Conservation (phyloP, 2,113 vertebrate species). For the Ranitomeya imitator region DNA sequence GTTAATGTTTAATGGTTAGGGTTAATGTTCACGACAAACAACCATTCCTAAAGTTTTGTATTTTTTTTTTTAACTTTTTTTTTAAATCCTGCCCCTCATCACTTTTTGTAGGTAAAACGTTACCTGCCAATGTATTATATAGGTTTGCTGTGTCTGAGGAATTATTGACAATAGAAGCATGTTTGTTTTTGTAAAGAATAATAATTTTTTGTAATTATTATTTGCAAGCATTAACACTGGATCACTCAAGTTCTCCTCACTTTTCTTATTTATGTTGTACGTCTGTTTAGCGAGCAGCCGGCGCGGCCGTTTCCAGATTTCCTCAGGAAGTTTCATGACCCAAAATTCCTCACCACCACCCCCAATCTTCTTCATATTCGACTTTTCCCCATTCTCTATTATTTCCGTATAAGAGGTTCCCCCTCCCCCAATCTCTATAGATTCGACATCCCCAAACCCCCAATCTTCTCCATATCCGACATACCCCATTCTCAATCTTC, state of each 20-base stretch:
- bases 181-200: constrained; percentile 59
- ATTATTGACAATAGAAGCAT: constrained; percentile 79
- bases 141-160: constrained; percentile 86
- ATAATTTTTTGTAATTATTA: constrained; percentile 51
- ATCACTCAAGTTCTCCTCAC: constrained; percentile 76
- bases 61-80: constrained; percentile 63
- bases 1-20: too few species aligned
- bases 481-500: neutral
- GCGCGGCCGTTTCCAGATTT: constrained; percentile 74
- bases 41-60: constrained; percentile 79
- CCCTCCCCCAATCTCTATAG: too few species aligned
- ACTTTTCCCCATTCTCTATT: too few species aligned
- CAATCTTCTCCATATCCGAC: too few species aligned
- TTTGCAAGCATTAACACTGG: constrained; percentile 79
- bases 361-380: too few species aligned
- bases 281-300: constrained; percentile 66
- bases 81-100: neutral
- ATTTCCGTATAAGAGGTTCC: too few species aligned
- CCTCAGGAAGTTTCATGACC: constrained; percentile 83
- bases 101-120: constrained; percentile 61
- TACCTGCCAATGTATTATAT: constrained; percentile 69
- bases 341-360: constrained; percentile 62
- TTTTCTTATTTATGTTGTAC: constrained; percentile 63
- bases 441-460: too few species aligned
- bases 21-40: constrained; percentile 78